Conservation (phyloP, 1,140 invertebrate genomes). For the Anastatus disparis region DNA sequence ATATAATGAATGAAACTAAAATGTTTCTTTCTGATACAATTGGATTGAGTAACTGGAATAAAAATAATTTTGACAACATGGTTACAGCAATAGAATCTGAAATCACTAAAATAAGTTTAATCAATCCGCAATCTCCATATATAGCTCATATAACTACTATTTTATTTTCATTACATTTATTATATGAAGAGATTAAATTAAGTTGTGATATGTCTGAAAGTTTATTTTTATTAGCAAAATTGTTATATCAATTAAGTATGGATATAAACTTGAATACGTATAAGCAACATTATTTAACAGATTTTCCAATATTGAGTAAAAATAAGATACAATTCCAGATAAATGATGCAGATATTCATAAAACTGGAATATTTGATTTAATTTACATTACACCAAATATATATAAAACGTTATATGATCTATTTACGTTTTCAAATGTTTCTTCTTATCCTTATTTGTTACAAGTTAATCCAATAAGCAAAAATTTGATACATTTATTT, state of each 20-base stretch:
- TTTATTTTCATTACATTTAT: slow-evolving; percentile 84
- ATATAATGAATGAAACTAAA: slow-evolving; percentile 9
- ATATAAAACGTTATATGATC: slow-evolving; percentile 75
- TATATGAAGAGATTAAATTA: slow-evolving; percentile 92
- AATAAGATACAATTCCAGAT: slow-evolving; percentile 60
- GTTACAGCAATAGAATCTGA: slow-evolving; percentile 41
- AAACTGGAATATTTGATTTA: slow-evolving; percentile 72
- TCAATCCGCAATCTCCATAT: slow-evolving; percentile 76
- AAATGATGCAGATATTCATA: slow-evolving; percentile 70
- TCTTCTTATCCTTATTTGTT: slow-evolving; percentile 76
- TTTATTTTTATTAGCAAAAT: slow-evolving; percentile 75
- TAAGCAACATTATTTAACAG: slow-evolving; percentile 84
- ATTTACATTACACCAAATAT: slow-evolving; percentile 76
- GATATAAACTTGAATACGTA: slow-evolving; percentile 82
- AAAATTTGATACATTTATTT: slow-evolving; percentile 77
- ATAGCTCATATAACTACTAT: slow-evolving; percentile 81
- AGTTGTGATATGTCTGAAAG: slow-evolving; percentile 77
- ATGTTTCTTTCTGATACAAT: slow-evolving; percentile 50
- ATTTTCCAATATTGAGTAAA: slow-evolving; percentile 77
- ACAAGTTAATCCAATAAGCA: slow-evolving; percentile 77
- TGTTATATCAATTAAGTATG: slow-evolving; percentile 82
- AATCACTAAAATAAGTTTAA: slow-evolving; percentile 56
- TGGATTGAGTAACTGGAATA: slow-evolving; percentile 38
- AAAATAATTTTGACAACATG: slow-evolving; percentile 41
- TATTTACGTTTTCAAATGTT: slow-evolving; percentile 67